Percentiles rank a stretch among this genome's conserved stretches.
Evolutionary conservation across 2,797 vertebrate species (phyloP).

Genomic region (Pangasius djambal): DNA sequence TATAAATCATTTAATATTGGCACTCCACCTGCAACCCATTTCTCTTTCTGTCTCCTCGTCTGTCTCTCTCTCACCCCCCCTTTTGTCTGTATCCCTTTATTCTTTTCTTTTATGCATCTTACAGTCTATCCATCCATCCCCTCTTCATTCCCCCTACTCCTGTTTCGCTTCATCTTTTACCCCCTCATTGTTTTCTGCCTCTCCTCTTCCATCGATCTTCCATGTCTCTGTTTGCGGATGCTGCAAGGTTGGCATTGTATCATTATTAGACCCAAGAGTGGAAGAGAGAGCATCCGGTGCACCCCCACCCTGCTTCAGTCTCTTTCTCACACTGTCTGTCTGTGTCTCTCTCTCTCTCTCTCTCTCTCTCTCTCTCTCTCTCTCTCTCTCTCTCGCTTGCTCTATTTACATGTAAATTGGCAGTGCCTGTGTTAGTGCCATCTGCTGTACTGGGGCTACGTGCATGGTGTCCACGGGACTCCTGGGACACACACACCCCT

Average conservation of each 20-base stretch:
- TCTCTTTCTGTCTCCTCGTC: not conserved
- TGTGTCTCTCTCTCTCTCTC: not conserved
- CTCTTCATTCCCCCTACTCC: not conserved
- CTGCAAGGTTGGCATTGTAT: constrained; percentile 10
- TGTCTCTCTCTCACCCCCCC: not conserved
- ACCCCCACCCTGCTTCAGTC: not conserved
- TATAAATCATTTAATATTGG: not conserved
- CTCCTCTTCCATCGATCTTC: constrained; percentile 7
- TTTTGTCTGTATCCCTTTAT: not conserved
- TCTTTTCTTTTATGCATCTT: not conserved
- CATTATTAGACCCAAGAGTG: constrained; percentile 7
- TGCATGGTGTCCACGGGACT: constrained; percentile 35
- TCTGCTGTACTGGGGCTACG: constrained; percentile 65
- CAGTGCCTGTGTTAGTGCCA: constrained; percentile 64
- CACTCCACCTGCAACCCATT: not conserved
- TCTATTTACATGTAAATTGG: constrained; percentile 76
- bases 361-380: not conserved
- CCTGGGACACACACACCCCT: constrained; percentile 12
- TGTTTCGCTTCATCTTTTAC: not conserved
- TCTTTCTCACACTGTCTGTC: not conserved
- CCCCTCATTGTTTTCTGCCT: not conserved
- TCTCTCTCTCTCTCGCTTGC: constrained; percentile 11
- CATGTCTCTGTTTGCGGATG: constrained; percentile 13
- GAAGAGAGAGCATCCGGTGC: not conserved
- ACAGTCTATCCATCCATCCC: not conserved